These are phyloP conservation scores for Stomorhina lunata DNA, from an alignment of 2,888 invertebrate genomes.

Conservation along the genomic window DNA sequence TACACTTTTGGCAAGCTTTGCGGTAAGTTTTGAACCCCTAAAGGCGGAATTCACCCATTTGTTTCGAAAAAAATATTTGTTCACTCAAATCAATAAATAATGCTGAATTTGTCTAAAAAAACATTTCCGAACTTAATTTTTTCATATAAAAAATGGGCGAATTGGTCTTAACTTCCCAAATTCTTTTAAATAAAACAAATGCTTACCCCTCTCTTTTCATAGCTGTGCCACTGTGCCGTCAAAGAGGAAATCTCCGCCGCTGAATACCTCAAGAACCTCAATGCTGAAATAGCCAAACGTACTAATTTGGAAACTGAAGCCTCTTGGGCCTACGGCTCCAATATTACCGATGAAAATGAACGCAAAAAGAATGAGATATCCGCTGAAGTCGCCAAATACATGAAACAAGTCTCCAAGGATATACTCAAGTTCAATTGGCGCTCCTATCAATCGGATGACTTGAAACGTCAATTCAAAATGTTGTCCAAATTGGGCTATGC, in stretches of 20 bases:
- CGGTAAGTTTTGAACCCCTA: slow-evolving; percentile 61
- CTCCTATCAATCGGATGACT: slow-evolving; percentile 84
- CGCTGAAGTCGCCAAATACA: slow-evolving; percentile 75
- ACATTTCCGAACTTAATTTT: too few species aligned
- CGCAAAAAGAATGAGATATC: slow-evolving; percentile 79
- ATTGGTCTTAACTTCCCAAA: background rate
- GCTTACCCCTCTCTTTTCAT: background rate
- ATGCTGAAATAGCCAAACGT: slow-evolving; percentile 82
- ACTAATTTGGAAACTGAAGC: slow-evolving; percentile 83
- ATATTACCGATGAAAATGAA: slow-evolving; percentile 87
- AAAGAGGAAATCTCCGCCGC: slow-evolving; percentile 82
- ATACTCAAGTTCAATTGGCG: slow-evolving; percentile 85
- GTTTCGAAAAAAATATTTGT: too few species aligned
- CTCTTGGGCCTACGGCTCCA: slow-evolving; percentile 88
- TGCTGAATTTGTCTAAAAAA: too few species aligned
- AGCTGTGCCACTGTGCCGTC: slow-evolving; percentile 70
- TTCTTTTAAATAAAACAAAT: too few species aligned
- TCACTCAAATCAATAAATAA: too few species aligned
- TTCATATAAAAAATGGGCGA: too few species aligned
- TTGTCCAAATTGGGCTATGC: slow-evolving; percentile 87
- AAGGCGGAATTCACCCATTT: background rate
- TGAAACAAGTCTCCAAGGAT: slow-evolving; percentile 77
- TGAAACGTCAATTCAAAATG: slow-evolving; percentile 88
- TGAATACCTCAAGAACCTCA: slow-evolving; percentile 83
- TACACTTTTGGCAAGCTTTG: slow-evolving; percentile 57